Base-by-base conservation (phyloP, 2,113 vertebrate genomes). In the Alaudala cheleensis region DNA sequence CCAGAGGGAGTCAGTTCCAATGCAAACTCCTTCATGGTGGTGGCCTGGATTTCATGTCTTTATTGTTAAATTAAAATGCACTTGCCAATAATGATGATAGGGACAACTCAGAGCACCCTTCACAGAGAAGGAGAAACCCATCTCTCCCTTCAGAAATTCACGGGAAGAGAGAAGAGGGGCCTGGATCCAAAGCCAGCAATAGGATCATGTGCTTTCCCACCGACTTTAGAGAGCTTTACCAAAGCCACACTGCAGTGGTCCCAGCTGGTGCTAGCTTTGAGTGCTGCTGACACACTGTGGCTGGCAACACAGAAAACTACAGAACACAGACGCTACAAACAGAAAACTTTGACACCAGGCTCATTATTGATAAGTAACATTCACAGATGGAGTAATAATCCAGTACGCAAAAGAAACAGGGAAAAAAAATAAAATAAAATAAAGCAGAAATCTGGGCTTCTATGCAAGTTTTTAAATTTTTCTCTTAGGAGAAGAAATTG, bases 61-160 rank as follows among this genome's bases (percentile, higher is more conserved):
- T 26, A 20, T 18, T 65, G n/a, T 37, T 76, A 65, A 81, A 79
- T 51, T 42, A 69, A 51, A 72, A 56, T 21, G 31, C 44, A 33
- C 2, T 50, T 2, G 2, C 25, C 12, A 12, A 9, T 22, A 50
- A 25, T 1, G 3, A 58, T 44, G 13, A 31, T 3, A 39, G 29
- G 24, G 21, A 79, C 17, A 85, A 29, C 14, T 47, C 3, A 0
- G 22, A 80, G 10, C 23, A 44, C 53, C 9, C 65, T 83, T n/a
- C 33, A 39, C 5, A 7, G 62, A 57, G 25, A 39, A 78, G 61
- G 5, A 54, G 5, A 73, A 70, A 18, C 51, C 39, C 26, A 25
- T 2, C 14, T 81, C 25, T 40, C 10, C 8, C 16, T 61, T 61
- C 49, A 49, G 37, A 53, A 51, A 14, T 67, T 51, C 33, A 57